Evolutionary conservation across 1,140 invertebrate species (phyloP).

Genomic region (Drosophila rhopaloa): DNA sequence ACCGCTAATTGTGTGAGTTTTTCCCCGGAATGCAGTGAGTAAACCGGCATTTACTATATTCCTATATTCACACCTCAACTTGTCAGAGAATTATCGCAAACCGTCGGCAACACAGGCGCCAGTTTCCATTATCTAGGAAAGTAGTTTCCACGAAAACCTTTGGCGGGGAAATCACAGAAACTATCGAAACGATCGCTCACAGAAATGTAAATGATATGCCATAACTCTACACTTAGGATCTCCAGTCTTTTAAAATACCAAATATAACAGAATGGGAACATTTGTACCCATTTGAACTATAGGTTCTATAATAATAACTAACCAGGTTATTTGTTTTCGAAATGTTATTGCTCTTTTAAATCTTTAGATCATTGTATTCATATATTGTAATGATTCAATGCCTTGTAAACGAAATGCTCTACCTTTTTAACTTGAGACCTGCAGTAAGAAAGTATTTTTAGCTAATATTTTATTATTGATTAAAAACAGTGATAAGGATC

Average conservation of each 20-base stretch:
- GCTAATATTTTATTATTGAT: no score
- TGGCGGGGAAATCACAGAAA: constrained; percentile 26
- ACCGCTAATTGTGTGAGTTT: constrained; percentile 20
- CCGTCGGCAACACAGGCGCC: constrained; percentile 24
- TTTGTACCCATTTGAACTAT: no score
- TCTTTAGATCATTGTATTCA: no score
- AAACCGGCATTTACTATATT: constrained; percentile 2
- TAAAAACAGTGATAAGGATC: no score
- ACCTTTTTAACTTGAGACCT: not conserved
- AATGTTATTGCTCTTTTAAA: no score
- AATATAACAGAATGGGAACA: no score
- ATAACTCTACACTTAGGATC: not conserved
- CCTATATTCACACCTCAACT: constrained; percentile 17
- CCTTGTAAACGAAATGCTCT: not conserved
- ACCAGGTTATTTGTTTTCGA: no score
- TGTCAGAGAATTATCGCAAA: constrained; percentile 32
- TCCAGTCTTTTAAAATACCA: no score
- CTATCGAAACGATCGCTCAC: constrained; percentile 14
- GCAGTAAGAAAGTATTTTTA: no score
- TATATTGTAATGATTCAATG: no score
- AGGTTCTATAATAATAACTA: no score
- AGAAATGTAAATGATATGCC: not conserved
- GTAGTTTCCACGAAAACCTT: constrained; percentile 25
- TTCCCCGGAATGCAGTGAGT: constrained; percentile 37
- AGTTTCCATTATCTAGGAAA: constrained; percentile 21